phyloP scores from a whole-genome alignment of 2,888 invertebrate genomes.

The Caenorhabditis sp. region DNA sequence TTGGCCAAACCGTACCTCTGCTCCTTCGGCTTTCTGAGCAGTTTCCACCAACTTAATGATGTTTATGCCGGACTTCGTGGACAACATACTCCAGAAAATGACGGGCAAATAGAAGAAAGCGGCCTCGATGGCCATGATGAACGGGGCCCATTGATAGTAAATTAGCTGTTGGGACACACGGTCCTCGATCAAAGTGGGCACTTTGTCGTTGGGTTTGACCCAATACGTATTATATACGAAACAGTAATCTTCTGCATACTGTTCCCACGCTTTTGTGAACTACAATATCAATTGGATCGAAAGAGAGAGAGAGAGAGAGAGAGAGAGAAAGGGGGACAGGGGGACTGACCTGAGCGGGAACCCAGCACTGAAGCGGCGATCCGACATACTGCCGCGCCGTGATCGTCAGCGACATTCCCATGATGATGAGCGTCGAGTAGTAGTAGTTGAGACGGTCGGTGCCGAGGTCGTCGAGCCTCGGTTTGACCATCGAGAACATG shows the following conservation, averaged over 20 bases:
- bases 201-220: slow-evolving; percentile 74
- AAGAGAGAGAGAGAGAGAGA: background rate
- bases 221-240: slow-evolving; percentile 78
- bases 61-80: slow-evolving; percentile 70
- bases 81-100: slow-evolving; percentile 64
- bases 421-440: slow-evolving; percentile 75
- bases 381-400: slow-evolving; percentile 77
- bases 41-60: slow-evolving; percentile 72
- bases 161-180: slow-evolving; percentile 72
- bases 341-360: slow-evolving; percentile 68
- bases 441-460: slow-evolving; percentile 76
- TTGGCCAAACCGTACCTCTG: slow-evolving; percentile 59
- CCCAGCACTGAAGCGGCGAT: slow-evolving; percentile 78
- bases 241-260: slow-evolving; percentile 78
- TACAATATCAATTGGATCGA: slow-evolving; percentile 49
- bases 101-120: slow-evolving; percentile 73
- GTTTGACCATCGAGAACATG: slow-evolving; percentile 60
- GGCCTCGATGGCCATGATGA: slow-evolving; percentile 76
- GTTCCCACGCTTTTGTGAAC: slow-evolving; percentile 76
- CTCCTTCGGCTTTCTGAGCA: slow-evolving; percentile 71
- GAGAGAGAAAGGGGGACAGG: background rate
- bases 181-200: slow-evolving; percentile 68
- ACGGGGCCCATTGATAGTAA: slow-evolving; percentile 77
- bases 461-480: slow-evolving; percentile 67
- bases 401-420: slow-evolving; percentile 65